phyloP scores from a whole-genome alignment of 2,113 vertebrate species.

The Microcebus tavaratra region DNA sequence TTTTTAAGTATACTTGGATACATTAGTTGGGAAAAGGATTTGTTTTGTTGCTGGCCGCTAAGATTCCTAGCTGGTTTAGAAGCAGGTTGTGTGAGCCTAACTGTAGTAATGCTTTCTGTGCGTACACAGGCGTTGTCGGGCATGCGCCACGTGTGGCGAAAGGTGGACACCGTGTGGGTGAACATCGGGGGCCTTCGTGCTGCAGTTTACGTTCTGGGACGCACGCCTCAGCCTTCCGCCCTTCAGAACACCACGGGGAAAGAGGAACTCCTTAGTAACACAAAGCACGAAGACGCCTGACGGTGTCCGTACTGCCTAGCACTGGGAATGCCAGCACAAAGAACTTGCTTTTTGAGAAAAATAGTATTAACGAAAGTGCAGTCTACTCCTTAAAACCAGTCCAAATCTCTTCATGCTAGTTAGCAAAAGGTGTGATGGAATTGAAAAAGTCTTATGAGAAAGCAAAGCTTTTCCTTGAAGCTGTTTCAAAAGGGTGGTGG shows the following conservation, averaged over 20 bases:
- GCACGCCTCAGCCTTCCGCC: conserved; percentile 82
- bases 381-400: not conserved
- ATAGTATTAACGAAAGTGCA: not conserved
- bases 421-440: not conserved
- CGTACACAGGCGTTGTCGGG: conserved; percentile 90
- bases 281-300: conserved; percentile 7
- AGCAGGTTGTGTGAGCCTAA: not conserved
- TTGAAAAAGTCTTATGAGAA: not conserved
- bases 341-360: conserved; percentile 30
- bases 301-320: not conserved
- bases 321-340: conserved; percentile 29
- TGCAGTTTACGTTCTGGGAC: conserved; percentile 94
- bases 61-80: not conserved
- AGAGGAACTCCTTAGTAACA: conserved; percentile 65
- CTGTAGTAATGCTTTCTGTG: not conserved
- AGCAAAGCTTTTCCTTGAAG: not conserved
- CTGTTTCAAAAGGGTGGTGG: not conserved
- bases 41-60: not conserved
- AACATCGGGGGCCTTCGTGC: conserved; percentile 97
- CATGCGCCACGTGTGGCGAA: conserved; percentile 94
- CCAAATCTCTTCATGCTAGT: not conserved
- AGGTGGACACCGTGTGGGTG: conserved; percentile 94
- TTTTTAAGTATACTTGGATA: not conserved
- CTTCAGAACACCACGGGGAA: conserved; percentile 82
- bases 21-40: not conserved